Percentiles rank a stretch among this genome's conserved stretches.
Conservation (phyloP, 2,113 vertebrate species). For the Phalacrocorax brasilianus region DNA sequence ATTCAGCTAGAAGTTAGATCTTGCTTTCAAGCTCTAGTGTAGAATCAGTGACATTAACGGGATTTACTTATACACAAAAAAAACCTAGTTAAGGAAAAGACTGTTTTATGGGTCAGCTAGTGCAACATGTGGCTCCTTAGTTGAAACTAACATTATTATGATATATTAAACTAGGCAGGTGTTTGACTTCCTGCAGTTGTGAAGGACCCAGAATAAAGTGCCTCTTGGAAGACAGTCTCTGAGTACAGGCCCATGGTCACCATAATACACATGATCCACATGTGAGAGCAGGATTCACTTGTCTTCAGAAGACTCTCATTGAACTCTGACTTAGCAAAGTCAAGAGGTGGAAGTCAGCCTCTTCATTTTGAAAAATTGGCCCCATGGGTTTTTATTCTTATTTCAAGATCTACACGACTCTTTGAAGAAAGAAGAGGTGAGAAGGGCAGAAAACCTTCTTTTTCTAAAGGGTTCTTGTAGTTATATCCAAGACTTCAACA, state of each 20-base stretch:
- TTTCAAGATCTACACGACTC: conserved; percentile 18
- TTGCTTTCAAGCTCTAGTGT: accelerated
- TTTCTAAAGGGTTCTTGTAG: conserved; percentile 29
- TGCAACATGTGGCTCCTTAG: background rate
- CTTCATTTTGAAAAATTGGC: conserved; percentile 36
- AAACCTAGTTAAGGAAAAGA: background rate
- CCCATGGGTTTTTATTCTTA: background rate
- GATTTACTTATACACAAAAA: background rate
- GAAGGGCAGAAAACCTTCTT: conserved; percentile 53
- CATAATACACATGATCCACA: background rate
- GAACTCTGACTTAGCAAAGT: conserved; percentile 24
- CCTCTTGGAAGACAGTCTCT: background rate
- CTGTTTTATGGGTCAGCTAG: background rate
- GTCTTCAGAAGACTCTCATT: background rate
- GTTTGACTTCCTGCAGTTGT: background rate
- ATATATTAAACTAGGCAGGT: background rate
- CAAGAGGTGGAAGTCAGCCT: conserved; percentile 11
- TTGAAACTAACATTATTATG: accelerated
- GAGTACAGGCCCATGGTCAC: background rate
- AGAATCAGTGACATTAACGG: background rate
- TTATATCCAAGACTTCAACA: conserved; percentile 45
- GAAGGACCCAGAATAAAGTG: background rate
- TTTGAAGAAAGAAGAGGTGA: conserved; percentile 59
- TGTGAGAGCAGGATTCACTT: background rate
- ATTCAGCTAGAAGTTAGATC: background rate